Percentiles rank a stretch among this genome's conserved stretches.
These are phyloP conservation scores for Telmatochromis sp. DNA, from an alignment of 2,113 vertebrate genomes.

Conservation along the genomic window DNA sequence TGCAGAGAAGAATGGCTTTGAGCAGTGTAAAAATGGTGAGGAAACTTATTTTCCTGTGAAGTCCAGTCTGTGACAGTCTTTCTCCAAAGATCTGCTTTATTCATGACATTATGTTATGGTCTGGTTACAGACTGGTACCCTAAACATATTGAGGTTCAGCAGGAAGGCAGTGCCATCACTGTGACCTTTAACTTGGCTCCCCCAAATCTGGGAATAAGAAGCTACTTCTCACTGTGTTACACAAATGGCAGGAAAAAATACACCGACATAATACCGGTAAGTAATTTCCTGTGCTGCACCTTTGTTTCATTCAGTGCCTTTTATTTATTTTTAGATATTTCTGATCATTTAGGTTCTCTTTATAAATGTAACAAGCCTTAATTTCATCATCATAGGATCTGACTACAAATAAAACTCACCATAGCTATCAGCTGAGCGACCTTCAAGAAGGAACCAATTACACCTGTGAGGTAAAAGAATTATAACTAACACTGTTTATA, in stretches of 20 bases:
- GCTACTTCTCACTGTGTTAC: constrained; percentile 68
- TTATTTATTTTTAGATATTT: not conserved
- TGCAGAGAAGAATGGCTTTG: constrained; percentile 67
- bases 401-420: constrained; percentile 56
- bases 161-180: constrained; percentile 40
- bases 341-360: not conserved
- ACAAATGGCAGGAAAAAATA: constrained; percentile 46
- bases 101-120: not conserved
- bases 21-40: constrained; percentile 66
- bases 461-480: constrained; percentile 65
- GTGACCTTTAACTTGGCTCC: constrained; percentile 77
- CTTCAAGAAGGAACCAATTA: constrained; percentile 66
- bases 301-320: not conserved
- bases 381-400: constrained; percentile 38
- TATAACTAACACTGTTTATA: not conserved
- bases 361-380: not conserved
- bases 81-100: not conserved
- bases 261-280: constrained; percentile 59
- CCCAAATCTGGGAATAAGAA: constrained; percentile 52
- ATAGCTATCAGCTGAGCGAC: constrained; percentile 52
- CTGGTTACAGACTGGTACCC: constrained; percentile 72
- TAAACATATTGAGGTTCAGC: constrained; percentile 47
- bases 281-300: not conserved
- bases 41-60: not conserved
- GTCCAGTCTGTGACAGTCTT: not conserved